phyloP scores from a whole-genome alignment of 2,797 vertebrate species.

The Prunella strophiata region DNA sequence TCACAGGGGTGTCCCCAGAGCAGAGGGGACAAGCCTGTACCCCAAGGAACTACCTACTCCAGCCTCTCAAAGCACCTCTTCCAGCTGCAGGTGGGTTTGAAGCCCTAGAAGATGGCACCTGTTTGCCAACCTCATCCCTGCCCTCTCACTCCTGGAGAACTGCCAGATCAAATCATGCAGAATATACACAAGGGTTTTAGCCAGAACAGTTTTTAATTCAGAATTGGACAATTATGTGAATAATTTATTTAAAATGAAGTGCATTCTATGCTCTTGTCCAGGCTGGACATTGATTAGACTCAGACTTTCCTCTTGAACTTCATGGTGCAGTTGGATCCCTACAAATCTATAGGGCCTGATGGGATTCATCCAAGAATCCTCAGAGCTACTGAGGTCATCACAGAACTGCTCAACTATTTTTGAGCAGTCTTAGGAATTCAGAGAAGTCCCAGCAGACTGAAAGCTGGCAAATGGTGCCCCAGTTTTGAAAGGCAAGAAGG shows the following conservation, averaged over 20 bases:
- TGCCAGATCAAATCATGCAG: neutral
- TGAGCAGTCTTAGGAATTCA: neutral
- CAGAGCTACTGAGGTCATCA: neutral
- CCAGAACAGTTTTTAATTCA: constrained; percentile 5
- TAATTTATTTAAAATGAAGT: neutral
- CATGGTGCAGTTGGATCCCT: neutral
- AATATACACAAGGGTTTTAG: neutral
- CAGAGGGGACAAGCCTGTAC: neutral
- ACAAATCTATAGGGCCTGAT: neutral
- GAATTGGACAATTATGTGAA: neutral
- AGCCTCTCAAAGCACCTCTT: neutral
- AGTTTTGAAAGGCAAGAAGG: neutral
- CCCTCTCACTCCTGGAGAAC: neutral
- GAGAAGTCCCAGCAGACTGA: neutral
- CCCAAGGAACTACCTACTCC: neutral
- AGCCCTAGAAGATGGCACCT: neutral
- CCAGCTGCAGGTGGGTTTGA: neutral
- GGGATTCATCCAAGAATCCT: neutral
- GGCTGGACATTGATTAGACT: neutral
- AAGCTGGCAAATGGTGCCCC: neutral
- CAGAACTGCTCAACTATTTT: neutral
- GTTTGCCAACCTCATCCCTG: neutral
- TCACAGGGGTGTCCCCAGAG: neutral
- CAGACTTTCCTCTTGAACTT: neutral
- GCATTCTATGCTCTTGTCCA: neutral